Evolutionary conservation across 2,113 vertebrate species (phyloP).

Genomic region (Nipponia nippon): DNA sequence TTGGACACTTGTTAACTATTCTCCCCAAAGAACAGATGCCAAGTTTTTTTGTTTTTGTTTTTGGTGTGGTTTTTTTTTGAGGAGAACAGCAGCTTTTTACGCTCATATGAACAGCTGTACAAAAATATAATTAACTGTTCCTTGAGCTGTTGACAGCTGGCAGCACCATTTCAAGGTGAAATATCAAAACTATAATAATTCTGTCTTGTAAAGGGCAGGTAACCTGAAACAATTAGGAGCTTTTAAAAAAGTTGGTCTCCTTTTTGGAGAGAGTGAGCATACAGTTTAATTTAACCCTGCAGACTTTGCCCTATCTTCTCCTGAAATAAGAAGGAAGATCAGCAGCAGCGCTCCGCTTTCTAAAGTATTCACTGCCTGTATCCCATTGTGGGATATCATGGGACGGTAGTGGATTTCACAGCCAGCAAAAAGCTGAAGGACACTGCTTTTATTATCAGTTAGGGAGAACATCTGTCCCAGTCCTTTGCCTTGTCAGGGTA

Average conservation of each 20-base stretch:
- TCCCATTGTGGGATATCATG: not conserved
- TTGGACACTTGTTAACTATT: not conserved
- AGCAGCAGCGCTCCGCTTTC: not conserved
- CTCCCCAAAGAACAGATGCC: not conserved
- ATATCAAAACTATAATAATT: not conserved
- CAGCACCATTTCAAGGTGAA: constrained; percentile 11
- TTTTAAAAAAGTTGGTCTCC: not conserved
- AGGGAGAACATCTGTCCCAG: constrained; percentile 55
- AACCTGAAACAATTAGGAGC: not conserved
- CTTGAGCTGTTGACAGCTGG: constrained; percentile 41
- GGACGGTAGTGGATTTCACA: constrained; percentile 2
- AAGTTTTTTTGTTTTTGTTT: not conserved
- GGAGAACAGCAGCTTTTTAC: not conserved
- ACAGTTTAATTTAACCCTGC: not conserved
- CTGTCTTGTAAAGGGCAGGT: not conserved
- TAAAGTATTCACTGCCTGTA: not conserved
- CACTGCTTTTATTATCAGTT: constrained; percentile 44
- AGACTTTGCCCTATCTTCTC: not conserved
- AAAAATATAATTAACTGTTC: constrained; percentile 40
- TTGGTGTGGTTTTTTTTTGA: not conserved
- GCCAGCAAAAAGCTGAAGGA: constrained; percentile 27
- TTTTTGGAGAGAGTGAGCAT: not conserved
- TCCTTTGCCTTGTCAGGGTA: constrained; percentile 7
- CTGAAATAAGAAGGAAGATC: not conserved
- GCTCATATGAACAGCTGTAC: constrained; percentile 10